Evolutionary conservation across 2,113 vertebrate genomes (phyloP).

Genomic region (Microtus ochrogaster): DNA sequence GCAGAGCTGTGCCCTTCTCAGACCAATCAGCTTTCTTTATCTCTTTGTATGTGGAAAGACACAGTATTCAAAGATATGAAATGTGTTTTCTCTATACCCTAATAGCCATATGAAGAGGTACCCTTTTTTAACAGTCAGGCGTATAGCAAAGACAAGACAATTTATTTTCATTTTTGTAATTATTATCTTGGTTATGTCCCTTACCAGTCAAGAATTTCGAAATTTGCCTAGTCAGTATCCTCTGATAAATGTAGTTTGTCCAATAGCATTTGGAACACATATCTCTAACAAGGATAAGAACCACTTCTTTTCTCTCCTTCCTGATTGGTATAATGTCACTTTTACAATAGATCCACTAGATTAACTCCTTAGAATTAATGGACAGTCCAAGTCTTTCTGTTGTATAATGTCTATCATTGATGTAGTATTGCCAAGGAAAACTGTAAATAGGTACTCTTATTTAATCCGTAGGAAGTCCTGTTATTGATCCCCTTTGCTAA

Average conservation of each 20-base stretch:
- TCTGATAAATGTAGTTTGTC: background rate
- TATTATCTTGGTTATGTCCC: background rate
- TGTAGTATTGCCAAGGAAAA: background rate
- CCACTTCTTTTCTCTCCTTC: background rate
- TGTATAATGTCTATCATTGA: background rate
- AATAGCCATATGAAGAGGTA: background rate
- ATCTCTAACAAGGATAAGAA: background rate
- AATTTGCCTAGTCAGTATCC: background rate
- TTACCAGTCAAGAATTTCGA: background rate
- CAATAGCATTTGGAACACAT: background rate
- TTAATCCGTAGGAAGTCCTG: background rate
- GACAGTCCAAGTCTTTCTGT: background rate
- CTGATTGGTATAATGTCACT: background rate
- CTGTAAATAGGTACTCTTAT: background rate
- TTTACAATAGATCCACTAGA: background rate
- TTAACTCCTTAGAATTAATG: background rate
- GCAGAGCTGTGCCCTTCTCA: background rate
- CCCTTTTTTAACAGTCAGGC: background rate
- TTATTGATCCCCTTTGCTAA: background rate
- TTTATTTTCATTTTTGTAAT: background rate
- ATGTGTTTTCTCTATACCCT: background rate
- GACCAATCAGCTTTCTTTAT: background rate
- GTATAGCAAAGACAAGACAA: background rate
- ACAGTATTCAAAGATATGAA: background rate
- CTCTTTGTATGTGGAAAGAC: background rate